Percentiles rank a stretch among this genome's conserved stretches.
Evolutionary conservation across 2,888 invertebrate species (phyloP).

Genomic region (Caenorhabditis macrosperma): DNA sequence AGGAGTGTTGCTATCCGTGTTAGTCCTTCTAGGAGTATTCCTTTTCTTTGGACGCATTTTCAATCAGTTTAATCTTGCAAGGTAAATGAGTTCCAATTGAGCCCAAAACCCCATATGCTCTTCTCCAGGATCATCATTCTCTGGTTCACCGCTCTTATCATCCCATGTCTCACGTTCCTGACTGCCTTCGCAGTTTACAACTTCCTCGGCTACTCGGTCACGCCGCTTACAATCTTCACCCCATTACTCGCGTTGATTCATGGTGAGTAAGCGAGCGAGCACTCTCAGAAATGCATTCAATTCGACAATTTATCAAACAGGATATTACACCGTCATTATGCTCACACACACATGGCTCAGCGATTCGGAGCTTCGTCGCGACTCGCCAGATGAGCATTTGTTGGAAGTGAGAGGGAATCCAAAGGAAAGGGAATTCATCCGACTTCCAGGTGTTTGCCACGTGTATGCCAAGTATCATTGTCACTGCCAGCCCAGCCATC

Average conservation of each 20-base stretch:
- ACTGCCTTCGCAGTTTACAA: conserved; percentile 50
- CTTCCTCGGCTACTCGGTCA: conserved; percentile 54
- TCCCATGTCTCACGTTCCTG: conserved; percentile 44
- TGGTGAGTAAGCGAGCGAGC: conserved; percentile 41
- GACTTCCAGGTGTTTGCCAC: conserved; percentile 56
- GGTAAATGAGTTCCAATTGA: neutral
- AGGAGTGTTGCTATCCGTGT: conserved; percentile 17
- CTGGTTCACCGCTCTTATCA: conserved; percentile 38
- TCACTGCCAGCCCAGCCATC: conserved; percentile 52
- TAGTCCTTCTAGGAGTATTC: conserved; percentile 33
- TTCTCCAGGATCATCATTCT: conserved; percentile 37
- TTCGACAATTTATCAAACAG: conserved; percentile 7
- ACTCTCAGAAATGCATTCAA: conserved; percentile 5
- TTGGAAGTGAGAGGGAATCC: conserved; percentile 26
- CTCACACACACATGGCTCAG: conserved; percentile 58
- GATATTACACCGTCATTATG: conserved; percentile 50
- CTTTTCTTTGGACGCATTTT: conserved; percentile 33
- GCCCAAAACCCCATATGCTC: neutral
- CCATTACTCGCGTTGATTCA: conserved; percentile 61
- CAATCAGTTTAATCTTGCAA: conserved; percentile 31
- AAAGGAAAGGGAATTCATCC: neutral
- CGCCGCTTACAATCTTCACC: conserved; percentile 59
- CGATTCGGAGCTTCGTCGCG: conserved; percentile 47
- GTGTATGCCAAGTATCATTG: conserved; percentile 61
- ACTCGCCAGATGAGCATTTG: conserved; percentile 49